Percentiles rank a stretch among this genome's conserved stretches.
phyloP scores from a whole-genome alignment of 2,113 vertebrate genomes.

The Channa argus region DNA sequence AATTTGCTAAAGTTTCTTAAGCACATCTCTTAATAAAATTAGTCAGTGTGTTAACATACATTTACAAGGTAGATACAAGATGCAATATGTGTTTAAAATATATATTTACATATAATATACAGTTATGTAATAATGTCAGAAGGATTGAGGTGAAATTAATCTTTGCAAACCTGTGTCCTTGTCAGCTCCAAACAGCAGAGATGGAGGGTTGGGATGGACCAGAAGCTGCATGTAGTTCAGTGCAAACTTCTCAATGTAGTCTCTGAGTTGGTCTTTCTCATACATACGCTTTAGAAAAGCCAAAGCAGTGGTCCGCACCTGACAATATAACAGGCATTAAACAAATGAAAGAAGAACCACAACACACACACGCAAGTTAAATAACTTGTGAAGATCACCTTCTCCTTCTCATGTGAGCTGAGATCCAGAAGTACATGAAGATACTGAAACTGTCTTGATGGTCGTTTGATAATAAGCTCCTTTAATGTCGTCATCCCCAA shows the following conservation, averaged over 20 bases:
- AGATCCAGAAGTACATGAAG: conserved; percentile 94
- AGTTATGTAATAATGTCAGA: too few species aligned
- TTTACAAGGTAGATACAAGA: too few species aligned
- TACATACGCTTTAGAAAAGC: conserved; percentile 95
- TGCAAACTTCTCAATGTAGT: conserved; percentile 95
- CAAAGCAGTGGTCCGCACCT: conserved; percentile 93
- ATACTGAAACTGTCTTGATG: conserved; percentile 93
- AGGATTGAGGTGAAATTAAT: too few species aligned
- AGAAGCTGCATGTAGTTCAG: conserved; percentile 96
- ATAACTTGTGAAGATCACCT: conserved; percentile 76
- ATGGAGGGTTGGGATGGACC: conserved; percentile 95
- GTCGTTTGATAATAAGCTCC: conserved; percentile 93
- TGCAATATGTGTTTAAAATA: too few species aligned
- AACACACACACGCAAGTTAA: too few species aligned
- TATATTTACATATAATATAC: too few species aligned
- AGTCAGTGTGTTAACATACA: too few species aligned
- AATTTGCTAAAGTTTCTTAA: too few species aligned
- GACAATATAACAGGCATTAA: conserved; percentile 49
- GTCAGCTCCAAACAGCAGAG: conserved; percentile 91
- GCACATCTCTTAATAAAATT: too few species aligned
- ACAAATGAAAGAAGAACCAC: too few species aligned
- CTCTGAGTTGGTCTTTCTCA: conserved; percentile 92
- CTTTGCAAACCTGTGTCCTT: conserved; percentile 90
- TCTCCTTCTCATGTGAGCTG: conserved; percentile 95
- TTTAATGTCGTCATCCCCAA: conserved; percentile 94